Conservation (phyloP, 2,113 vertebrate genomes). For the Holacanthus passer region DNA sequence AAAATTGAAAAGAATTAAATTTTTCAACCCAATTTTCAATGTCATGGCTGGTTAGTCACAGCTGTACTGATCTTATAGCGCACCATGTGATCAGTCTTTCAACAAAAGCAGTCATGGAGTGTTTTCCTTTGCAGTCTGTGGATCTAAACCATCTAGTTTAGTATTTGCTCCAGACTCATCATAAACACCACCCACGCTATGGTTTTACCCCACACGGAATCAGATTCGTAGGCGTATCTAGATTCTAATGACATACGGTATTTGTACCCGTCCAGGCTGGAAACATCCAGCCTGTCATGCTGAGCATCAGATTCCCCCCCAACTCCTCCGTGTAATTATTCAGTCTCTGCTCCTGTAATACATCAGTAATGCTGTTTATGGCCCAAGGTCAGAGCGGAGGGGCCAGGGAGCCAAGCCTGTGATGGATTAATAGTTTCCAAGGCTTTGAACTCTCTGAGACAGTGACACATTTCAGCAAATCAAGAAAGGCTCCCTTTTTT, state of each 20-base stretch:
- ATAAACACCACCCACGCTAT: slow-evolving; percentile 7
- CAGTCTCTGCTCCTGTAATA: slow-evolving; percentile 70
- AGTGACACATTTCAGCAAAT: slow-evolving; percentile 71
- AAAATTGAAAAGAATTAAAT: too few relatives aligned
- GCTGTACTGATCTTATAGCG: not conserved
- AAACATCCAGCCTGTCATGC: slow-evolving; percentile 41
- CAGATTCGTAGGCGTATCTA: slow-evolving; percentile 37
- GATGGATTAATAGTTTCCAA: slow-evolving; percentile 77
- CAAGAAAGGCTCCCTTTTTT: slow-evolving; percentile 40
- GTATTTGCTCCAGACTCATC: not conserved
- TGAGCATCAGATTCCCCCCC: slow-evolving; percentile 52
- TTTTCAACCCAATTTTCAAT: too few relatives aligned
- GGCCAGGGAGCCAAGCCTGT: slow-evolving; percentile 60
- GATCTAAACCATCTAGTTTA: not conserved
- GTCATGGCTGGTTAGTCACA: too few relatives aligned
- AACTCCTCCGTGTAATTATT: slow-evolving; percentile 65
- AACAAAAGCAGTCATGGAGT: not conserved
- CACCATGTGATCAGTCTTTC: not conserved
- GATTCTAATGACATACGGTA: slow-evolving; percentile 40
- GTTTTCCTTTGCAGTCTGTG: not conserved
- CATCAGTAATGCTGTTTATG: slow-evolving; percentile 78
- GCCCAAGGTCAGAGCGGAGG: slow-evolving; percentile 77
- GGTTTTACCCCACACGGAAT: slow-evolving; percentile 38
- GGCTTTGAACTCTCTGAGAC: slow-evolving; percentile 67
- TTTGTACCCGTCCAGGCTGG: slow-evolving; percentile 50